Evolutionary conservation across 2,797 vertebrate species (phyloP), one percentile per base, ranked within the genome.

Genomic region (Salmo trutta): DNA sequence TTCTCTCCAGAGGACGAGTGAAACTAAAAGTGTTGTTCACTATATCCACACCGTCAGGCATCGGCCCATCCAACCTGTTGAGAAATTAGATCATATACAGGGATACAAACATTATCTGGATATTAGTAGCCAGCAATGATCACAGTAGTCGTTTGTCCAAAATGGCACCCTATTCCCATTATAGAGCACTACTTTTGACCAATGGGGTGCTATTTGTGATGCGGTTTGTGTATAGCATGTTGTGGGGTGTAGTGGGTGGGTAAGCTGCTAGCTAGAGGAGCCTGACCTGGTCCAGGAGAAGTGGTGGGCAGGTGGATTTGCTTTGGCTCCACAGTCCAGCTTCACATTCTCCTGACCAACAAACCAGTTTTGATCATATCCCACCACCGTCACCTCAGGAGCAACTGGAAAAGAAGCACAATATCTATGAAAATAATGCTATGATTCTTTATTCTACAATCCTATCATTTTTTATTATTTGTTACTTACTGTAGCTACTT

Each of bases 251-350:
- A 24, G 12, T 24, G 59, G 59, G 7, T 21, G 59, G 59, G 5
- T 64, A 24, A 64, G 56, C 8, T 64, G 21, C 3, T 12, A 64
- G n/a, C 8, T 64, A 12, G 21, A 24, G 21, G 52, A 54, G 1
- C 29, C 71, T 73, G 24, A 99, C 98, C 98, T 96, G 90, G 87
- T 94, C 98, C 98, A 99, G 17, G 86, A 91, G 85, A 96, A 96
- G 76, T 92, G 91, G 86, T 91, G 93, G 24, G 95, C 95, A 47
- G 96, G 93, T 72, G 98, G 98, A 91, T 98, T 99, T 85, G 98
- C 96, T 90, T 94, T 96, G 88, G 96, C 97, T 85, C 93, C 94
- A 89, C 98, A 99, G 69, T 92, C 95, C 78, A 99, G 95, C 89
- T 94, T 95, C 84, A 97, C 96, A 27, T 97, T 94, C 77, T 91